Evolutionary conservation across 1,140 invertebrate genomes (phyloP).

Genomic region (Chymomyza costata): DNA sequence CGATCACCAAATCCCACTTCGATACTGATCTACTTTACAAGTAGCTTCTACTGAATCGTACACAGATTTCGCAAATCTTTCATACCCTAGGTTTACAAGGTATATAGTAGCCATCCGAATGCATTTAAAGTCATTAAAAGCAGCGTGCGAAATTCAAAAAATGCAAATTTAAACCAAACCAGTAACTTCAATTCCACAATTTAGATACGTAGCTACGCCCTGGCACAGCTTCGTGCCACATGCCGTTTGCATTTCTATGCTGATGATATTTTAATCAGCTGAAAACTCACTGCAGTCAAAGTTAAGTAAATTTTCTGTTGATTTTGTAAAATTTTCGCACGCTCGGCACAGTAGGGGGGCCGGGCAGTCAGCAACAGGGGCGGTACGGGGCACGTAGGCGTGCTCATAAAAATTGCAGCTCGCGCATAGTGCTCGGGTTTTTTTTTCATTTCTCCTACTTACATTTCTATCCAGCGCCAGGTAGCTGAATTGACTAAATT

Average conservation of each 20-base stretch:
- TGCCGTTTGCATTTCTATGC: slow-evolving; percentile 2
- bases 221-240: not conserved
- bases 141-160: not conserved
- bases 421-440: slow-evolving; percentile 2
- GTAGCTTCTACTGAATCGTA: too few species aligned
- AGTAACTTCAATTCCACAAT: not conserved
- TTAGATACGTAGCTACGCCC: too few species aligned
- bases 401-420: slow-evolving; percentile 40
- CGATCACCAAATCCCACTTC: too few species aligned
- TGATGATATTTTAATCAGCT: slow-evolving; percentile 56
- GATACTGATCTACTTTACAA: too few species aligned
- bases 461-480: not conserved
- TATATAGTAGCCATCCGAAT: slow-evolving; percentile 1
- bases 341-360: slow-evolving; percentile 2
- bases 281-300: slow-evolving; percentile 14
- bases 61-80: too few species aligned
- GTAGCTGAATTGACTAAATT: slow-evolving; percentile 63
- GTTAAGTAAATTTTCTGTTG: slow-evolving; percentile 51
- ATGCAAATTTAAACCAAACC: slow-evolving; percentile 8
- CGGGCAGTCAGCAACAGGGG: too few species aligned
- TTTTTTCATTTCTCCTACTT: too few species aligned
- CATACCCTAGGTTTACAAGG: too few species aligned
- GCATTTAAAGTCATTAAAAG: slow-evolving; percentile 15
- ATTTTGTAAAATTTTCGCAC: slow-evolving; percentile 46
- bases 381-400: not conserved